phyloP scores from a whole-genome alignment of 1,140 invertebrate species.

The Drosophila hydei region DNA sequence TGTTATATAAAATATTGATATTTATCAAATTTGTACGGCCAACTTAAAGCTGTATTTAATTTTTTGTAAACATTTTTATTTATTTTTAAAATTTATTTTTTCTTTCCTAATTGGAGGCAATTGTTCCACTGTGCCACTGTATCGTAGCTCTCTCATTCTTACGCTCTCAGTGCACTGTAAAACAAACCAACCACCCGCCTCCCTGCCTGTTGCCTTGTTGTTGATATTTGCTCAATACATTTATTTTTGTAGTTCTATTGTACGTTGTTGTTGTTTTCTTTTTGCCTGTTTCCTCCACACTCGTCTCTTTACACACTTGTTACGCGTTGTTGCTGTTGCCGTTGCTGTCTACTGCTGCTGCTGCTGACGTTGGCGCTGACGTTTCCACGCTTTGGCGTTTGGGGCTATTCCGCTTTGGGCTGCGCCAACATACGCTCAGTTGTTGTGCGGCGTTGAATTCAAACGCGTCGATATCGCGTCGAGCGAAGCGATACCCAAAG shows the following conservation, averaged over 20 bases:
- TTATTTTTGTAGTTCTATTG: constrained; percentile 69
- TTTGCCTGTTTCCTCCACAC: constrained; percentile 25
- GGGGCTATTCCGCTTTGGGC: constrained; percentile 56
- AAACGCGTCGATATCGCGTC: constrained; percentile 60
- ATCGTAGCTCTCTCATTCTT: constrained; percentile 18
- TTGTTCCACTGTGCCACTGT: constrained; percentile 42
- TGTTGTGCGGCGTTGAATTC: constrained; percentile 69
- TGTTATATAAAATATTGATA: not conserved
- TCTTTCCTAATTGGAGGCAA: not conserved
- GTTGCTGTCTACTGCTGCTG: constrained; percentile 10
- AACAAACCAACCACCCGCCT: constrained; percentile 8
- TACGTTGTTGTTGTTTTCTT: constrained; percentile 32
- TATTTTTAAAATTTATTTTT: not conserved
- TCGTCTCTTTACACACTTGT: constrained; percentile 61
- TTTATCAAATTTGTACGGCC: not conserved
- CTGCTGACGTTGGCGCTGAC: constrained; percentile 42
- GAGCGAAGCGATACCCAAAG: constrained; percentile 27
- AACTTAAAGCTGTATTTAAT: not conserved
- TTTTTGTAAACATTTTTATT: not conserved
- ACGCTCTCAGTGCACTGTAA: constrained; percentile 23
- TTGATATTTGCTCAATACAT: constrained; percentile 79
- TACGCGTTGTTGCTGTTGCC: constrained; percentile 54
- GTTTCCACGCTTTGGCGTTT: constrained; percentile 36
- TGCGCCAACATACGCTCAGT: constrained; percentile 56
- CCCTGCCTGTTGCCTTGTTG: constrained; percentile 17